Base-by-base conservation (phyloP, 2,113 vertebrate genomes). In the Microtus richardsoni region DNA sequence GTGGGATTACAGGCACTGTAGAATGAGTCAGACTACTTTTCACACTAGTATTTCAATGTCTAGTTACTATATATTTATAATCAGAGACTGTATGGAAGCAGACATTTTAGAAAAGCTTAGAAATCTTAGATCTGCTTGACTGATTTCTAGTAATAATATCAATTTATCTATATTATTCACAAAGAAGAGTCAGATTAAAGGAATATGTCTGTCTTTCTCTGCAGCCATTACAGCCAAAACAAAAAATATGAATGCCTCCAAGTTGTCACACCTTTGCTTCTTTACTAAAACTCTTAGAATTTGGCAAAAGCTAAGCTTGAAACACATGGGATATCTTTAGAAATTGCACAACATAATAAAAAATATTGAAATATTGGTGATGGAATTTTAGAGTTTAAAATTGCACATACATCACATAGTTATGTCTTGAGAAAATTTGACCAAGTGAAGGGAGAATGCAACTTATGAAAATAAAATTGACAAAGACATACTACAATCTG, bases 141-240 rank as follows among this genome's bases (percentile, higher is more conserved):
- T 97, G 74, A 36, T 52, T 64, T 89, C 26, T 41, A 5, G 1
- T 84, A 96, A 98, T 97, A 92, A 64, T 97, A 96, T 77, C 7
- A 93, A 13, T 22, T n/a, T 74, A 94, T 73, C 78, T 96, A 3
- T 0, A 7, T 93, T 97, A 89, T 36, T 95, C 95, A 49, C 39
- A 70, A 79, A 83, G 6, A 0, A 78, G 11, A 0, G 0, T 26
- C 87, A 88, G 88, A 44, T 19, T 91, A 89, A 86, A 66, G 12
- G 0, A 2, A 87, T 92, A 86, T 0, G 0, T 49, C 49, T 95
- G 11, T 66, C n/a, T 92, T 1, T 0, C 24, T 94, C 0, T 3
- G 30, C 33, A 77, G 26, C 33, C 78, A 52, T 97, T 92, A 78
- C 70, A 71, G 80, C 62, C 73, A 83, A 93, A 79, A 79, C 24